Percentiles rank a stretch among this genome's conserved stretches.
Evolutionary conservation across 2,113 vertebrate species (phyloP).

Genomic region (Petrocephalus zakoni): DNA sequence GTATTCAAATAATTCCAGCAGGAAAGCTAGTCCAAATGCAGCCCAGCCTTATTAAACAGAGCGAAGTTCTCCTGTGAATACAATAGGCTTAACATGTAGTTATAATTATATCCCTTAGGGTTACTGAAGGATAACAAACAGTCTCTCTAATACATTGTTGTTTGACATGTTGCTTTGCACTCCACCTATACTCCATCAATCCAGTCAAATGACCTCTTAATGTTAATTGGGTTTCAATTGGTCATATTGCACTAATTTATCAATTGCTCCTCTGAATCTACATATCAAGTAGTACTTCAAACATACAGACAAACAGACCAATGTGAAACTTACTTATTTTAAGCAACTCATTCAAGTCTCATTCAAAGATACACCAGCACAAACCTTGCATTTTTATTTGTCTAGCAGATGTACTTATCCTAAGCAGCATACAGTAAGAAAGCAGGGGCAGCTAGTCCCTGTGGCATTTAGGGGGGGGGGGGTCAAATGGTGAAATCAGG

Average conservation of each 20-base stretch:
- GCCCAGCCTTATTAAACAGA: neutral
- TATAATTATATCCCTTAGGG: neutral
- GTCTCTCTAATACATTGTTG: neutral
- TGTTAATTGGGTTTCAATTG: neutral
- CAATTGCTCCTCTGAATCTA: neutral
- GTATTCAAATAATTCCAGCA: neutral
- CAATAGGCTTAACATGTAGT: neutral
- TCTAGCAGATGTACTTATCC: neutral
- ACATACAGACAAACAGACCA: neutral
- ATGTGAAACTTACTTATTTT: neutral
- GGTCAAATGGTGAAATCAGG: neutral
- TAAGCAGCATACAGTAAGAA: neutral
- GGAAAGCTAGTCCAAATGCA: neutral
- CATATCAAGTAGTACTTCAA: neutral
- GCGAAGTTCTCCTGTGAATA: neutral
- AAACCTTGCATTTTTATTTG: neutral
- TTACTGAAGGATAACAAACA: neutral
- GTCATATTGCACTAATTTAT: neutral
- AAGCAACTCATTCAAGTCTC: neutral
- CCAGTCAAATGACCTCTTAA: neutral
- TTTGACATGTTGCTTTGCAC: neutral
- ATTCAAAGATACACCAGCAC: neutral
- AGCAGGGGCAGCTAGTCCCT: neutral
- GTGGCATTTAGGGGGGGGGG: no score
- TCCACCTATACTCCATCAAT: neutral